Conservation (phyloP, 2,888 invertebrate species). For the Andrena bicolor region DNA sequence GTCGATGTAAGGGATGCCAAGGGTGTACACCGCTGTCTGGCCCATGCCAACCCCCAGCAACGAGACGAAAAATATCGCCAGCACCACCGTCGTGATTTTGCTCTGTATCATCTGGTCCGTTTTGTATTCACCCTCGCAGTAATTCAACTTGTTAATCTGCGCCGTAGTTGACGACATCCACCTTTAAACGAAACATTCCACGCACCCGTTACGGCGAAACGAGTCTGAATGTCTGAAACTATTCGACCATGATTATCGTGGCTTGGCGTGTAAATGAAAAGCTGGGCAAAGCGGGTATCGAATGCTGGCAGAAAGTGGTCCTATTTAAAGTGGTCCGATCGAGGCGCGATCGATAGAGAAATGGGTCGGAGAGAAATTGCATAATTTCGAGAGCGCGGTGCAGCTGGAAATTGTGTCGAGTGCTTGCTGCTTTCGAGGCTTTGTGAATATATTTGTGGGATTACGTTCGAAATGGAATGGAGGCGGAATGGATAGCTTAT, state of each 20-base stretch:
- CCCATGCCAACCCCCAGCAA: constrained; percentile 96
- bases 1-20: constrained; percentile 97
- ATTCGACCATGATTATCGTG: constrained; percentile 1
- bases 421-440: constrained; percentile 7
- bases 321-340: constrained; percentile 9
- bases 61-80: constrained; percentile 95
- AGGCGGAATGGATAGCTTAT: background rate
- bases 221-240: background rate
- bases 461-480: no score
- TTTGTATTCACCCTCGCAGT: constrained; percentile 88
- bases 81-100: constrained; percentile 92
- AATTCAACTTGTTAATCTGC: constrained; percentile 75
- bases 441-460: background rate
- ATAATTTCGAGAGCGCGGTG: constrained; percentile 4
- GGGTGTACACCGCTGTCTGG: constrained; percentile 96
- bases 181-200: constrained; percentile 58
- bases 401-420: background rate
- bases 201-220: no score
- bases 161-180: constrained; percentile 69
- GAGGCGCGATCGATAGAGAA: constrained; percentile 32
- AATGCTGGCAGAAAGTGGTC: background rate
- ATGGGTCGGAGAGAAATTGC: constrained; percentile 30
- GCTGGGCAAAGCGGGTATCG: background rate
- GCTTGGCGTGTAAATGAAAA: background rate
- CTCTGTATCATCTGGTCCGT: constrained; percentile 90